Evolutionary conservation across 2,113 vertebrate genomes (phyloP).

Genomic region (Brevimyrus niger): DNA sequence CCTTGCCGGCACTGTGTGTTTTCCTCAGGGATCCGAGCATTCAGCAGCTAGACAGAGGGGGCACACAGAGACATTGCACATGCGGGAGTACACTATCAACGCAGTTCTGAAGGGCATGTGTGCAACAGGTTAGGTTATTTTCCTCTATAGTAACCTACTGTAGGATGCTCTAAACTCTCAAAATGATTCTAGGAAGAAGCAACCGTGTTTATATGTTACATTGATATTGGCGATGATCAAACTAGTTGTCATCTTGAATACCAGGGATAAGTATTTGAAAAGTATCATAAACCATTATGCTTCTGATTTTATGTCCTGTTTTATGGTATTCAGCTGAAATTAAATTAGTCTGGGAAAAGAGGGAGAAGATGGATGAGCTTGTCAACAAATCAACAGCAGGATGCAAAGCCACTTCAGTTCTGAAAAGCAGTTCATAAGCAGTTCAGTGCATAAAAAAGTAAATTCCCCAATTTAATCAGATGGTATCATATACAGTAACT

Average conservation of each 20-base stretch:
- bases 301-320: not conserved
- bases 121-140: not conserved
- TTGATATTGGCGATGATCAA: not conserved
- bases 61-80: conserved; percentile 2
- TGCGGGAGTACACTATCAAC: not conserved
- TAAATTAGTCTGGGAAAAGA: not conserved
- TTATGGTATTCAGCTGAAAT: not conserved
- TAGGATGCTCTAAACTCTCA: not conserved
- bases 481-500: not conserved
- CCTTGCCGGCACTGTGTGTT: conserved; percentile 71
- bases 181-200: not conserved
- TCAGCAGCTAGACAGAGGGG: conserved; percentile 66
- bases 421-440: not conserved
- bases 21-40: conserved; percentile 74
- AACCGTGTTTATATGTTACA: not conserved
- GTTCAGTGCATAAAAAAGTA: not conserved
- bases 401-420: not conserved
- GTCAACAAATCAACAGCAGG: not conserved
- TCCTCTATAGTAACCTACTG: not conserved
- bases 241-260: not conserved
- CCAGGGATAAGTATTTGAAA: not conserved
- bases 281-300: not conserved
- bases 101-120: not conserved
- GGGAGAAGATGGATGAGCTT: not conserved
- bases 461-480: not conserved